These are phyloP conservation scores for Metellina segmentata DNA, from an alignment of 2,888 invertebrate species.

Conservation along the genomic window DNA sequence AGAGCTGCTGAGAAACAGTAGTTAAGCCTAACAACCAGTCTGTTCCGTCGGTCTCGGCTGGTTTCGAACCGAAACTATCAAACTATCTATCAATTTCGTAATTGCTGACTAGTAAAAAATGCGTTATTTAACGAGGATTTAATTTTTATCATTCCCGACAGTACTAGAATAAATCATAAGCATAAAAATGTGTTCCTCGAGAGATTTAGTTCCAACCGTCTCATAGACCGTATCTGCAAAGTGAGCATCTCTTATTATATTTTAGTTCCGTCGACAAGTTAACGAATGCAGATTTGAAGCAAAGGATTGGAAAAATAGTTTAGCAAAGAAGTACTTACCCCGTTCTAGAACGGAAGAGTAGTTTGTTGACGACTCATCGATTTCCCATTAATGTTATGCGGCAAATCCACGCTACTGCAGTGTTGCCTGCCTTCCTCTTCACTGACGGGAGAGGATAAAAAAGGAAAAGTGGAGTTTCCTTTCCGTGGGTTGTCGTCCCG, in stretches of 20 bases:
- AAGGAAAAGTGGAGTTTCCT: slow-evolving; percentile 4
- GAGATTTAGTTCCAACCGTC: not conserved
- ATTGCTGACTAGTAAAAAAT: not conserved
- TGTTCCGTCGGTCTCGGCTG: not conserved
- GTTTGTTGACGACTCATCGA: slow-evolving; percentile 61
- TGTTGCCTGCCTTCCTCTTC: slow-evolving; percentile 9
- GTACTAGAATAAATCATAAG: not conserved
- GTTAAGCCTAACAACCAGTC: slow-evolving; percentile 40
- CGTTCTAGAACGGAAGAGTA: slow-evolving; percentile 13
- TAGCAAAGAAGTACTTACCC: slow-evolving; percentile 62
- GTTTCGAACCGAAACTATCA: slow-evolving; percentile 4
- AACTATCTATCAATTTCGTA: not conserved
- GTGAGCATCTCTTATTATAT: not conserved
- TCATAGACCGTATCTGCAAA: not conserved
- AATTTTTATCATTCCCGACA: no score
- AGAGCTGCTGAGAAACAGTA: not conserved
- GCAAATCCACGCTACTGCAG: slow-evolving; percentile 70
- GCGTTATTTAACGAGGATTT: no score
- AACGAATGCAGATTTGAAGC: not conserved
- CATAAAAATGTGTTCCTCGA: not conserved
- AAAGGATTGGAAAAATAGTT: slow-evolving; percentile 19
- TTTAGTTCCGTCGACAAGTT: not conserved
- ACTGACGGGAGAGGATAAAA: slow-evolving; percentile 7
- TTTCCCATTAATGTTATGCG: slow-evolving; percentile 76
- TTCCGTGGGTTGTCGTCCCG: not conserved